Conservation (phyloP, 2,113 vertebrate species). For the Lates calcarifer region DNA sequence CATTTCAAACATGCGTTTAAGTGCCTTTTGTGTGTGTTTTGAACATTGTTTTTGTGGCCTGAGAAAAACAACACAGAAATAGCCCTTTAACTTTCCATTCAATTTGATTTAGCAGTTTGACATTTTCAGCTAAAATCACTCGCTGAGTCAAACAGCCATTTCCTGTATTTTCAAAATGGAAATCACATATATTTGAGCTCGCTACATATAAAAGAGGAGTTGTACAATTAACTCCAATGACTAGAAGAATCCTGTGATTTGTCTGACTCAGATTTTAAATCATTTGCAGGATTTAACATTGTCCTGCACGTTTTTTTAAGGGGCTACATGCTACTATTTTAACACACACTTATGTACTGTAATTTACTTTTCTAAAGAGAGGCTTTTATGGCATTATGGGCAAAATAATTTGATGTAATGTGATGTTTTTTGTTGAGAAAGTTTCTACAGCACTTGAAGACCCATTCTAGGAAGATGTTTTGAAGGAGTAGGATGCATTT, state of each 20-base stretch:
- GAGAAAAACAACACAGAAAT: background rate
- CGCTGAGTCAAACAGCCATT: background rate
- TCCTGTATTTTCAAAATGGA: background rate
- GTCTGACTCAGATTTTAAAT: background rate
- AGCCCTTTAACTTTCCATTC: background rate
- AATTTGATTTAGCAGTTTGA: background rate
- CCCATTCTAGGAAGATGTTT: background rate
- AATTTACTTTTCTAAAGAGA: background rate
- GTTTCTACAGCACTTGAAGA: background rate
- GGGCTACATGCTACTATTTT: background rate
- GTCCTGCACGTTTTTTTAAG: background rate
- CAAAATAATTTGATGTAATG: no score
- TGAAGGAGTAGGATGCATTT: no score
- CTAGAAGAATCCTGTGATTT: background rate
- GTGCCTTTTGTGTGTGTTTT: background rate
- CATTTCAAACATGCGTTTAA: conserved; percentile 8
- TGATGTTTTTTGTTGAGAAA: background rate
- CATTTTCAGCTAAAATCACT: background rate
- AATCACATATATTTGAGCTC: background rate
- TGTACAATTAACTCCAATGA: background rate
- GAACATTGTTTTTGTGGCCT: background rate
- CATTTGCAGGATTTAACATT: background rate
- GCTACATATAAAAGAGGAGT: background rate
- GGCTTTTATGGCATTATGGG: no score
- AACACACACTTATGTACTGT: background rate